Percentiles rank a stretch among this genome's conserved stretches.
phyloP scores from a whole-genome alignment of 2,888 invertebrate genomes.

The Amphipoea lucens region DNA sequence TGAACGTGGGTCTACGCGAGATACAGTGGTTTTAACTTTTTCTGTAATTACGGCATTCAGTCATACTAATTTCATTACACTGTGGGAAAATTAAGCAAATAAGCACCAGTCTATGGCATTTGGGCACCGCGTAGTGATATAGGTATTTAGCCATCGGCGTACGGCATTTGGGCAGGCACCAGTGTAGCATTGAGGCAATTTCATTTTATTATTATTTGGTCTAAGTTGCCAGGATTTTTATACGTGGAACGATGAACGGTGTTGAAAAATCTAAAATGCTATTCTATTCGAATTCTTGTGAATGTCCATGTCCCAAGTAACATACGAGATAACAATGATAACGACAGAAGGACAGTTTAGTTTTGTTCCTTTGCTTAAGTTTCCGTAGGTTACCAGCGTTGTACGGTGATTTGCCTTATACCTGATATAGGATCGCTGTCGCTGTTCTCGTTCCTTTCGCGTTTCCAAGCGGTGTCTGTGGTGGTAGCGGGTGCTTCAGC shows the following conservation, averaged over 20 bases:
- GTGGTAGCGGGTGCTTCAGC: constrained; percentile 83
- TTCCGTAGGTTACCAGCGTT: not conserved
- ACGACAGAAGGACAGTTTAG: no score
- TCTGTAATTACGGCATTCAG: no score
- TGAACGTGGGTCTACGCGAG: no score
- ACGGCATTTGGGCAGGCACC: not conserved
- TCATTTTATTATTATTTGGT: not conserved
- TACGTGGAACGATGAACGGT: no score
- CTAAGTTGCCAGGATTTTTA: no score
- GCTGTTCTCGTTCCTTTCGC: constrained; percentile 88
- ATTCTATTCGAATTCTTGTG: no score
- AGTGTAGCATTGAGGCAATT: not conserved
- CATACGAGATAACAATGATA: no score
- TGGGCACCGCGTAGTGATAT: not conserved
- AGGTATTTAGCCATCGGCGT: not conserved
- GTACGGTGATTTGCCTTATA: constrained; percentile 60
- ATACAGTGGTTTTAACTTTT: no score
- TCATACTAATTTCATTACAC: not conserved
- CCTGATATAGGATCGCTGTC: constrained; percentile 92
- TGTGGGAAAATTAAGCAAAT: not conserved
- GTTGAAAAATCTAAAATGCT: no score
- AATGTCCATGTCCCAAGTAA: no score
- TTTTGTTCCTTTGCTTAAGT: no score
- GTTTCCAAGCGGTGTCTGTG: constrained; percentile 83
- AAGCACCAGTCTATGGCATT: not conserved